These are phyloP conservation scores for Tetragonula carbonaria DNA, from an alignment of 2,888 invertebrate genomes.

Conservation along the genomic window DNA sequence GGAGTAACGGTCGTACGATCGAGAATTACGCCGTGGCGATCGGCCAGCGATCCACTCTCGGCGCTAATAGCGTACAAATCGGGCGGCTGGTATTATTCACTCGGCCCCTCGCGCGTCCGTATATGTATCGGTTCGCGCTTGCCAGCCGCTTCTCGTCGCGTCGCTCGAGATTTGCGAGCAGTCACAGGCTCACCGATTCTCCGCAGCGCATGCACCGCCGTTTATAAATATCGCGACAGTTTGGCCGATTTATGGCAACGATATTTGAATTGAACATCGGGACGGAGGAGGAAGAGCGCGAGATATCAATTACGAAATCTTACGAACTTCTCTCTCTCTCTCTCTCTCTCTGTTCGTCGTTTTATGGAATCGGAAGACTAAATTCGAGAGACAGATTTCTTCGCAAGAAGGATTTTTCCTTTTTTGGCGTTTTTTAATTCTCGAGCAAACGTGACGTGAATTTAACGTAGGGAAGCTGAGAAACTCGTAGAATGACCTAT, in stretches of 20 bases:
- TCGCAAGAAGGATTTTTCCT: neutral
- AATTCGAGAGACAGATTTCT: neutral
- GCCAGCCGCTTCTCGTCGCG: slow-evolving; percentile 49
- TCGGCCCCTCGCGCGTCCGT: slow-evolving; percentile 62
- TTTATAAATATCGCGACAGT: neutral
- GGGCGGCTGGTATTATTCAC: slow-evolving; percentile 76
- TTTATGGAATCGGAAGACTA: neutral
- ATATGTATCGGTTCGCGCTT: slow-evolving; percentile 70
- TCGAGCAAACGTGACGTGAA: neutral
- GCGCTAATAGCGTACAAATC: slow-evolving; percentile 80
- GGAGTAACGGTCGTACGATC: slow-evolving; percentile 74
- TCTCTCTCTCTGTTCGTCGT: too few species aligned
- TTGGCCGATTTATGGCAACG: neutral
- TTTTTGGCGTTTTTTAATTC: neutral
- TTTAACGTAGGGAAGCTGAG: neutral
- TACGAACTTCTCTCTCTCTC: too few species aligned
- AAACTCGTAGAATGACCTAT: neutral
- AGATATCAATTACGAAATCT: too few species aligned
- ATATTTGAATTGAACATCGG: neutral
- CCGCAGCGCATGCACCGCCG: neutral
- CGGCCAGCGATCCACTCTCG: slow-evolving; percentile 73
- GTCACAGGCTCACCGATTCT: slow-evolving; percentile 8
- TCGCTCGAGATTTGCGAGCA: slow-evolving; percentile 61
- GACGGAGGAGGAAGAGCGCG: neutral
- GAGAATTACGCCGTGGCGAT: slow-evolving; percentile 76